Evolutionary conservation across 2,113 vertebrate genomes (phyloP), one percentile per base, ranked within the genome.

Genomic region (Anguilla japonica): DNA sequence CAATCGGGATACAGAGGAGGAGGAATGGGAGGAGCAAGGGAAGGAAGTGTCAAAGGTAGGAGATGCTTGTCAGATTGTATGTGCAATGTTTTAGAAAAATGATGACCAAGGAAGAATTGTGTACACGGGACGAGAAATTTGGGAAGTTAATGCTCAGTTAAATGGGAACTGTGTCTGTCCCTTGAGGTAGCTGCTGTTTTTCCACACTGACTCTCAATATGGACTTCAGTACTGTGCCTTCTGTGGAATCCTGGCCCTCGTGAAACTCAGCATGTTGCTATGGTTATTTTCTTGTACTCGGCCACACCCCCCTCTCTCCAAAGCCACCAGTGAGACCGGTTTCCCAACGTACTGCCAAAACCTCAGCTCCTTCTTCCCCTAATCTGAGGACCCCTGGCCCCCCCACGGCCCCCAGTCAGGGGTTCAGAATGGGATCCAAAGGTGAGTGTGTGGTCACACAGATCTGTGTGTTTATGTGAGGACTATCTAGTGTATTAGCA

Each of bases 1-100:
- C 50, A 97, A 93, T 90, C 95, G 96, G 89, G 95, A 97, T 0
- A 94, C 94, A 78, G 96, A 94, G 2, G 93, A 90, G 4, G 96
- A 95, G 2, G 96, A 95, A 0, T 96, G 95, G 22, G 94, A 96
- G 0, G 71, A 75, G n/a, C 88, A 88, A 20, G 92, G 85, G 0
- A 88, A 87, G 0, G 14, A 13, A 1, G 83, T 89, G 34, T 90
- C 91, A 79, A 89, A 91, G 92, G 94, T 95, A 90, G 89, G 41
- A 22, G 22, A 41, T 40, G 57, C 63, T 71, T 80, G 75, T 43
- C 18, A n/a, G 39, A n/a, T 79, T 83, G 80, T 2, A 8, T 82
- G n/a, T 57, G 63, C 5, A 40, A 4, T 3, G 20, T 22, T 67
- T 26, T 7, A 26, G 50, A 53, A 53, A 53, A 14, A 53, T 53